phyloP scores from a whole-genome alignment of 2,888 invertebrate species.

The Apamea crenata region DNA sequence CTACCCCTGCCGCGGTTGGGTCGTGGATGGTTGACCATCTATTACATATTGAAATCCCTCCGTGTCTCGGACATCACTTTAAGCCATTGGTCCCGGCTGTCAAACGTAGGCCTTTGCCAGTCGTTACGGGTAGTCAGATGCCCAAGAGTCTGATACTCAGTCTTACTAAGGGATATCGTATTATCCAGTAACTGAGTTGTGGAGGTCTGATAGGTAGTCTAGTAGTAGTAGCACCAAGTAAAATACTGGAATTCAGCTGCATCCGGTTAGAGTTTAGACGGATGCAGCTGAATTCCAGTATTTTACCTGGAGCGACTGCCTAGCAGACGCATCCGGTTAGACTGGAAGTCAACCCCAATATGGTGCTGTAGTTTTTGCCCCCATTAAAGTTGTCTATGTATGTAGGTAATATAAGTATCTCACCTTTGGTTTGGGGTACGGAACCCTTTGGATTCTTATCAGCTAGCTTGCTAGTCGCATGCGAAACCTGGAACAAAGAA shows the following conservation, averaged over 20 bases:
- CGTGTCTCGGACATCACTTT: background rate
- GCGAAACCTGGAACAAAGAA: conserved; percentile 82
- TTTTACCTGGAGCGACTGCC: no score
- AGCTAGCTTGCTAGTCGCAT: conserved; percentile 80
- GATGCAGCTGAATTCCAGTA: no score
- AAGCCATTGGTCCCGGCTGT: background rate
- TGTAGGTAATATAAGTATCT: background rate
- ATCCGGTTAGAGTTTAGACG: no score
- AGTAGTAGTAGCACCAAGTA: no score
- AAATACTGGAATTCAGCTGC: no score
- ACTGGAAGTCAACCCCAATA: background rate
- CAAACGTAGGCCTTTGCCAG: background rate
- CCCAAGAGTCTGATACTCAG: background rate
- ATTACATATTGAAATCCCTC: no score
- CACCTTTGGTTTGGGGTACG: conserved; percentile 79
- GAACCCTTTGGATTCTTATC: conserved; percentile 68
- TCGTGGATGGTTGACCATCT: no score
- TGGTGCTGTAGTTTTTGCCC: background rate
- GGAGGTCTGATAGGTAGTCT: no score
- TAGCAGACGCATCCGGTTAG: background rate
- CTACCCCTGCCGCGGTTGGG: background rate
- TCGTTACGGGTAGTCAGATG: background rate
- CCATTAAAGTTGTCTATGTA: background rate
- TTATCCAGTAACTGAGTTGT: background rate
- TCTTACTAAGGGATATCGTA: background rate